Percentiles rank a stretch among this genome's conserved stretches.
Conservation (phyloP, 2,113 vertebrate species). For the Actinemys pallida region DNA sequence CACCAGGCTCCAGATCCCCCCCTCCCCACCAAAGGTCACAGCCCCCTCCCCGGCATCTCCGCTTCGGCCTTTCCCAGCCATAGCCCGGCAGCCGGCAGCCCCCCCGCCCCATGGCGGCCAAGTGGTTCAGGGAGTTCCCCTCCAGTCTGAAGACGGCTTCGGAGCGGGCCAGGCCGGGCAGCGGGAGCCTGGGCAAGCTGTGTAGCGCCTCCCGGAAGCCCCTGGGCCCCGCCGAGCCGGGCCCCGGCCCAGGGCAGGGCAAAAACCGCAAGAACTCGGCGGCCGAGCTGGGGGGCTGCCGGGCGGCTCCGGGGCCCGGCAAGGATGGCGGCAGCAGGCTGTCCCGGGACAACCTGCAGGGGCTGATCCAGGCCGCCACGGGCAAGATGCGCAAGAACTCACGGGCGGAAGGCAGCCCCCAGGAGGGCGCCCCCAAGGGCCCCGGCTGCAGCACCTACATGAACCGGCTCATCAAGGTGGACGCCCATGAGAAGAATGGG, state of each 20-base stretch:
- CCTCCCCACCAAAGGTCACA: neutral
- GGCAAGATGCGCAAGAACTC: slow-evolving; percentile 91
- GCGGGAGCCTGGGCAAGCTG: slow-evolving; percentile 76
- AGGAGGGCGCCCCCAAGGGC: slow-evolving; percentile 81
- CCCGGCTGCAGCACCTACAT: slow-evolving; percentile 87
- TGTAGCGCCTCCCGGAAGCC: slow-evolving; percentile 81
- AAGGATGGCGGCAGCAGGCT: slow-evolving; percentile 79
- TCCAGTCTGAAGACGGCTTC: slow-evolving; percentile 90
- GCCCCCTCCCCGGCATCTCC: accelerated
- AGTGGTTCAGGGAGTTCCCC: slow-evolving; percentile 96
- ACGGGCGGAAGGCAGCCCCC: slow-evolving; percentile 69
- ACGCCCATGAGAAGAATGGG: slow-evolving; percentile 87
- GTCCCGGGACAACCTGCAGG: slow-evolving; percentile 85
- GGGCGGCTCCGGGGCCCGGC: neutral
- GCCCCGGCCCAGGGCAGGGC: slow-evolving; percentile 71
- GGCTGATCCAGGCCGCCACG: slow-evolving; percentile 81
- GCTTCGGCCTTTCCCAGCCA: too few species aligned
- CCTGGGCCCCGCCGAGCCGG: slow-evolving; percentile 41
- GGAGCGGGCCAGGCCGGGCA: slow-evolving; percentile 83
- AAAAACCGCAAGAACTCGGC: slow-evolving; percentile 92
- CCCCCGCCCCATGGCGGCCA: slow-evolving; percentile 86
- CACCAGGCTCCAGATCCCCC: too few species aligned
- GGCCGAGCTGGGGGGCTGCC: slow-evolving; percentile 81
- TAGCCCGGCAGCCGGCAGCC: neutral
- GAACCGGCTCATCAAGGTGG: slow-evolving; percentile 96